Conservation (phyloP, 2,888 invertebrate genomes). For the Drosophila percnosoma region DNA sequence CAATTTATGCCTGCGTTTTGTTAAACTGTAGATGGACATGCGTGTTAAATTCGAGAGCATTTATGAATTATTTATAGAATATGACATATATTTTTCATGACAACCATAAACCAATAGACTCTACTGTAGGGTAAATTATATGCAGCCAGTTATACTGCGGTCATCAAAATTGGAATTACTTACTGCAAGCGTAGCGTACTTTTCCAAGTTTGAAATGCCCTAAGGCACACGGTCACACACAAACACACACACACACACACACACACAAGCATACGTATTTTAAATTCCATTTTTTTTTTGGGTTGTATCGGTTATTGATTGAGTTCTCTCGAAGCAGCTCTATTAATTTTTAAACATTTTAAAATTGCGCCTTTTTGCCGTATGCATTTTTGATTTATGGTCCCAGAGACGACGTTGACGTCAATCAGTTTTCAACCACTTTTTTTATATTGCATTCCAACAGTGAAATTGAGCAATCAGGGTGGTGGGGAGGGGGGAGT, state of each 20-base stretch:
- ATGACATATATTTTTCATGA: not conserved
- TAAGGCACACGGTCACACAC: conserved; percentile 1
- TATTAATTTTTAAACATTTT: conserved; percentile 70
- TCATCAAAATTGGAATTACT: conserved; percentile 42
- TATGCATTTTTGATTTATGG: conserved; percentile 72
- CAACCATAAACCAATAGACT: not conserved
- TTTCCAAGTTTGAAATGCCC: conserved; percentile 10
- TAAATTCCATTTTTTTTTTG: conserved; percentile 6
- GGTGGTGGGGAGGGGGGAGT: not conserved
- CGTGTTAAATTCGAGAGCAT: not conserved
- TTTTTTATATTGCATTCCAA: conserved; percentile 12
- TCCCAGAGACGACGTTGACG: conserved; percentile 48
- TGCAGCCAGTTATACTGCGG: not conserved
- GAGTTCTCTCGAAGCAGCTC: conserved; percentile 38
- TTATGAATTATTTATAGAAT: not conserved
- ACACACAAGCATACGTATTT: not conserved
- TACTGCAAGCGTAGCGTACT: conserved; percentile 28
- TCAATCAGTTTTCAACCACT: conserved; percentile 56
- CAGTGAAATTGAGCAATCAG: conserved; percentile 57
- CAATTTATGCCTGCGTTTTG: not conserved
- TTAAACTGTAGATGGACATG: not conserved
- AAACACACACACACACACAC: not conserved
- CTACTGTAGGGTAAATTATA: not conserved
- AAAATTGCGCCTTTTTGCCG: conserved; percentile 65
- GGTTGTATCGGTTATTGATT: conserved; percentile 60